Conservation (phyloP, 2,888 invertebrate species). For the Pseudoips prasinana region DNA sequence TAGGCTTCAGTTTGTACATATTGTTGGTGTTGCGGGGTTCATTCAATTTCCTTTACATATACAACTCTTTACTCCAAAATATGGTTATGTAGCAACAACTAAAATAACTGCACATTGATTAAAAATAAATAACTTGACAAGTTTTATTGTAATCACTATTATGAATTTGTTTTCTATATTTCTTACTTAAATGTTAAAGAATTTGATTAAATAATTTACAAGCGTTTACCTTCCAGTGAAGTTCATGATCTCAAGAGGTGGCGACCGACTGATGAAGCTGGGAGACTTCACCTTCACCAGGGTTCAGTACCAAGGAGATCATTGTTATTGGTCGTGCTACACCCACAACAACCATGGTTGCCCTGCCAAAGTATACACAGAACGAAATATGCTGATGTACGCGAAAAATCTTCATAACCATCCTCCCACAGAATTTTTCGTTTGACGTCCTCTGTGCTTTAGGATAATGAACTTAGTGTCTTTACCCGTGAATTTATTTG, state of each 20-base stretch:
- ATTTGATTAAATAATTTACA: no score
- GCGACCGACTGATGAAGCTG: conserved; percentile 66
- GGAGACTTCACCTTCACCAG: conserved; percentile 71
- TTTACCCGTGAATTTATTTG: no score
- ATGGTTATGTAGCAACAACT: no score
- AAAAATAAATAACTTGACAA: no score
- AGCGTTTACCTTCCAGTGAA: conserved; percentile 61
- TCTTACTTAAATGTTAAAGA: no score
- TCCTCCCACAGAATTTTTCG: conserved; percentile 74
- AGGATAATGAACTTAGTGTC: conserved; percentile 8
- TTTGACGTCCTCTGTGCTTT: conserved; percentile 41
- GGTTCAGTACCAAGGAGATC: conserved; percentile 41
- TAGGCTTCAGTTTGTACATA: no score
- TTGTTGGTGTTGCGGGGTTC: no score
- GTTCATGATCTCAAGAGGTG: conserved; percentile 69
- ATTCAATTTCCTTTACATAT: no score
- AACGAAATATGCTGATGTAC: conserved; percentile 52
- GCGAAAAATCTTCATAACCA: conserved; percentile 69
- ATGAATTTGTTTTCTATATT: no score
- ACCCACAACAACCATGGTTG: conserved; percentile 64
- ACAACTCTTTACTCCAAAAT: no score
- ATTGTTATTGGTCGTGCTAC: conserved; percentile 67
- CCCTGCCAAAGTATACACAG: conserved; percentile 63
- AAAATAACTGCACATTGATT: no score
- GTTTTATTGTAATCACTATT: no score